These are phyloP conservation scores for Neomonachus schauinslandi DNA, from an alignment of 2,113 vertebrate genomes.

Conservation along the genomic window DNA sequence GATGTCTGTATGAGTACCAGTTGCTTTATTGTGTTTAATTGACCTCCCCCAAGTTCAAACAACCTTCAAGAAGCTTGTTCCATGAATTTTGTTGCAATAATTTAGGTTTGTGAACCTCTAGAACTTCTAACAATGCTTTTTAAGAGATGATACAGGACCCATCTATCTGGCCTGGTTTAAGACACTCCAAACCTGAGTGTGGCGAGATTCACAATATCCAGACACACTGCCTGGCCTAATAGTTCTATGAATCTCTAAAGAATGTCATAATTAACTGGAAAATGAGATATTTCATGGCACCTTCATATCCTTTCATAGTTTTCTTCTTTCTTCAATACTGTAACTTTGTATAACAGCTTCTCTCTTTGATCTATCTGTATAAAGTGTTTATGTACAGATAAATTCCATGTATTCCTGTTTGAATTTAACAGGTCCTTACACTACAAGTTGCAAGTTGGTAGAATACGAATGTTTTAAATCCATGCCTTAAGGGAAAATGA, in stretches of 20 bases:
- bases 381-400: background rate
- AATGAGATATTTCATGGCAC: constrained; percentile 46
- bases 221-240: background rate
- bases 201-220: background rate
- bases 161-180: background rate
- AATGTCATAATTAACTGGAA: constrained; percentile 30
- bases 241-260: background rate
- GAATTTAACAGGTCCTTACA: constrained; percentile 37
- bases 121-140: background rate
- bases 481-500: constrained; percentile 16
- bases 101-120: background rate
- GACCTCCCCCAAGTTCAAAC: background rate
- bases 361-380: background rate
- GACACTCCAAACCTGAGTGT: background rate
- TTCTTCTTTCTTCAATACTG: constrained; percentile 19
- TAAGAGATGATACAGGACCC: background rate
- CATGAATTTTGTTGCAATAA: background rate
- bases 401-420: constrained; percentile 5
- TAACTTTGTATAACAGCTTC: background rate
- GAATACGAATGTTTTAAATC: constrained; percentile 50
- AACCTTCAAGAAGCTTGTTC: background rate
- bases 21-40: background rate
- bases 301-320: background rate
- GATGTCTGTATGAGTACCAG: background rate
- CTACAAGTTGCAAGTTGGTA: constrained; percentile 4